phyloP scores from a whole-genome alignment of 1,140 invertebrate species.

The Bombus waltoni region DNA sequence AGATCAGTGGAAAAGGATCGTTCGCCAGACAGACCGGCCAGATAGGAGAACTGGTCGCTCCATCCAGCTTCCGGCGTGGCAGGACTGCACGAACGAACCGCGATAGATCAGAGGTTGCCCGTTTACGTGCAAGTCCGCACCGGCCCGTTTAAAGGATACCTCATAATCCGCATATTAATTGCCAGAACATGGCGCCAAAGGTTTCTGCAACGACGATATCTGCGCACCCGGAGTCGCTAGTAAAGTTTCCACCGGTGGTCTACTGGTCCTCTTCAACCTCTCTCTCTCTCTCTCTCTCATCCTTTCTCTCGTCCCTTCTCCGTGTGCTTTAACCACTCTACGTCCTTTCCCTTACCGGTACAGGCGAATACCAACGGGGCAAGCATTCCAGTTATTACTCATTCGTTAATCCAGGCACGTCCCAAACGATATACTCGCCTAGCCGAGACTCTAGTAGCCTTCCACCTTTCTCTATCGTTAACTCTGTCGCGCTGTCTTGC shows the following conservation, averaged over 20 bases:
- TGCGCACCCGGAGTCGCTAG: conserved; percentile 34
- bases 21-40: background rate
- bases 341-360: background rate
- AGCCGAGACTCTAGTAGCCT: conserved; percentile 47
- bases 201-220: conserved; percentile 58
- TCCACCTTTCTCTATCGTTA: conserved; percentile 1
- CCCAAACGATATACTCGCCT: conserved; percentile 71
- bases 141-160: conserved; percentile 56
- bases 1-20: background rate
- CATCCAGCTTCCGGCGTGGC: background rate
- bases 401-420: conserved; percentile 75
- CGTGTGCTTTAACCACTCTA: background rate
- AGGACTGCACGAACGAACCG: background rate
- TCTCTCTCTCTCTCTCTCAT: background rate
- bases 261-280: background rate
- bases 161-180: conserved; percentile 72
- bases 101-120: conserved; percentile 43
- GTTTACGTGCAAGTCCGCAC: conserved; percentile 28
- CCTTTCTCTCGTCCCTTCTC: background rate
- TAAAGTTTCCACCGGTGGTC: conserved; percentile 65
- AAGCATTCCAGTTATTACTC: conserved; percentile 74
- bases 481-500: background rate
- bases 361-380: conserved; percentile 57
- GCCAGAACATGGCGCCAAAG: conserved; percentile 53
- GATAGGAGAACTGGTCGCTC: background rate